Conservation (phyloP, 1,140 invertebrate genomes). For the Subanguina moxae region DNA sequence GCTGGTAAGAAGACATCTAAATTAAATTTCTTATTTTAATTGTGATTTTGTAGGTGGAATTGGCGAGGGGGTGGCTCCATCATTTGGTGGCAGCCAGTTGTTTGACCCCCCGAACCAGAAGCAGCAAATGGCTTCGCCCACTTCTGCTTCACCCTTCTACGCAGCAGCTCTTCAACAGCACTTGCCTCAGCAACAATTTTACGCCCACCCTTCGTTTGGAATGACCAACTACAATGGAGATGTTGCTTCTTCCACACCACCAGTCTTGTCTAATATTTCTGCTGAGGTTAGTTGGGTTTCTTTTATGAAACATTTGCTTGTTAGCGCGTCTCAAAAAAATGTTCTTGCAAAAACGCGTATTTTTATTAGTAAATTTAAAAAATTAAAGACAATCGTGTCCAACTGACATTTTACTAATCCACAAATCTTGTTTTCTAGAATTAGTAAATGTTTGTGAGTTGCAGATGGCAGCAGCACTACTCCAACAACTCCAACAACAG, state of each 20-base stretch:
- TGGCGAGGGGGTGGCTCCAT: no score
- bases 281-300: constrained; percentile 31
- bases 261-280: constrained; percentile 26
- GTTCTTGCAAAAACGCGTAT: neutral
- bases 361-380: no score
- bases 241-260: constrained; percentile 17
- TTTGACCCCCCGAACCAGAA: neutral
- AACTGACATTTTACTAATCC: no score
- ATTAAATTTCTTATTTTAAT: no score
- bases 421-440: no score
- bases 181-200: constrained; percentile 14
- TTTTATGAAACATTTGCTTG: constrained; percentile 17
- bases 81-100: no score
- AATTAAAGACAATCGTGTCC: no score
- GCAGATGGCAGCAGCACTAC: constrained; percentile 45
- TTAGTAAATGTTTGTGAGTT: no score
- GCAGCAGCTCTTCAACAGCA: neutral
- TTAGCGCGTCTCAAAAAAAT: neutral
- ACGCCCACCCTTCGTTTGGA: neutral
- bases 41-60: no score
- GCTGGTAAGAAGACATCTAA: no score
- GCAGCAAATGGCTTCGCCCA: neutral
- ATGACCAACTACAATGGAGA: constrained; percentile 32
- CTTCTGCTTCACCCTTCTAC: neutral
- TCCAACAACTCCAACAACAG: constrained; percentile 48